Conservation (phyloP, 2,888 invertebrate genomes). For the Horisme vitalbata region DNA sequence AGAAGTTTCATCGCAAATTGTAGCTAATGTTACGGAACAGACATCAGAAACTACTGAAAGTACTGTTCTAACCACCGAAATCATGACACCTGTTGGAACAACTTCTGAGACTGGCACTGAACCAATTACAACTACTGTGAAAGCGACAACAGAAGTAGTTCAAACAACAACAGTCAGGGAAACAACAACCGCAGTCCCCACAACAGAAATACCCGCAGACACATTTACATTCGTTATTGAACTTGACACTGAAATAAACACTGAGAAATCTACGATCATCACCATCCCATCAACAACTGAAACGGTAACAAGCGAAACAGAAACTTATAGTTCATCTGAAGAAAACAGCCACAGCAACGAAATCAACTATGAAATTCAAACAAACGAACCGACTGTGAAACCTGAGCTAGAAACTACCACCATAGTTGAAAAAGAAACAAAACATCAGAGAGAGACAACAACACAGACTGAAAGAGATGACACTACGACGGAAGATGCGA, state of each 20-base stretch:
- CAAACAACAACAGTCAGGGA: constrained; percentile 29
- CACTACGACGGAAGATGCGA: constrained; percentile 38
- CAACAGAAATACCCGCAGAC: constrained; percentile 41
- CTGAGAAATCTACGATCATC: constrained; percentile 49
- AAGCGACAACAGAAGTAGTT: no score
- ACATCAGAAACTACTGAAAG: constrained; percentile 35
- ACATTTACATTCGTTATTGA: constrained; percentile 59
- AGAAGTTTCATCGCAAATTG: constrained; percentile 62
- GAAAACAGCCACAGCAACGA: constrained; percentile 70
- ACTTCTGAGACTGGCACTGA: constrained; percentile 26
- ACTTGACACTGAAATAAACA: constrained; percentile 61
- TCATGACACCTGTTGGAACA: constrained; percentile 22
- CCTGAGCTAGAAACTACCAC: constrained; percentile 22
- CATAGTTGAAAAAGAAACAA: constrained; percentile 24
- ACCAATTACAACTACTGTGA: constrained; percentile 21
- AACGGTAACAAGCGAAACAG: constrained; percentile 39
- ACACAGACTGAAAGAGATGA: constrained; percentile 35
- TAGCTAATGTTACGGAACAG: constrained; percentile 45
- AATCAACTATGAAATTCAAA: constrained; percentile 51
- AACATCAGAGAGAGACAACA: constrained; percentile 30
- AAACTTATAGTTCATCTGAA: constrained; percentile 49
- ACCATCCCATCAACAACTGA: constrained; percentile 38
- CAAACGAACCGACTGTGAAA: constrained; percentile 17
- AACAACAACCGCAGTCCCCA: constrained; percentile 33
- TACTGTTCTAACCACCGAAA: constrained; percentile 27